These are phyloP conservation scores for Mycogona germanica DNA, from an alignment of 2,888 invertebrate genomes.

Conservation along the genomic window DNA sequence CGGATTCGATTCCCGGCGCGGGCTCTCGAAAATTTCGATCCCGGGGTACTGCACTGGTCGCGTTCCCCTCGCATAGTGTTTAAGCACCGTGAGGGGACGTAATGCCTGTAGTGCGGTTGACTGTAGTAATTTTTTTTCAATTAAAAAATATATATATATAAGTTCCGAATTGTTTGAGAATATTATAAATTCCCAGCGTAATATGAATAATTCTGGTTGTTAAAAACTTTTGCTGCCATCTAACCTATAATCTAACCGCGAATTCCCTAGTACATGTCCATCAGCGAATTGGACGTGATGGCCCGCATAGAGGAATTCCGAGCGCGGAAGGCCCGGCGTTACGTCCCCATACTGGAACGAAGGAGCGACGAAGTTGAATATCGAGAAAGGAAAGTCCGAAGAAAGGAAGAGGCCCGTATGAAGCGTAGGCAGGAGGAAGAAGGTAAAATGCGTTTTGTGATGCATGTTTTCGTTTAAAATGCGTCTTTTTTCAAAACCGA, in stretches of 20 bases:
- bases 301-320: constrained; percentile 26
- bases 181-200: neutral
- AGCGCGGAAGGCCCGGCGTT: constrained; percentile 26
- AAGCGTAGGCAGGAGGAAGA: constrained; percentile 32
- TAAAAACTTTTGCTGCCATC: neutral
- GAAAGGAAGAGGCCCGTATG: constrained; percentile 30
- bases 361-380: neutral
- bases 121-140: too few relatives aligned
- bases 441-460: too few relatives aligned
- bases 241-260: neutral
- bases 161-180: too few relatives aligned
- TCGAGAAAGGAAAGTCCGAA: neutral
- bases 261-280: constrained; percentile 22
- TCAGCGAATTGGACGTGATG: constrained; percentile 28
- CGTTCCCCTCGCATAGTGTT: too few relatives aligned
- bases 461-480: neutral
- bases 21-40: too few relatives aligned
- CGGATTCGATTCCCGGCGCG: too few relatives aligned
- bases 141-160: too few relatives aligned
- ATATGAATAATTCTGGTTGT: neutral
- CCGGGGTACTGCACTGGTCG: too few relatives aligned
- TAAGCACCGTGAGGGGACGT: too few relatives aligned
- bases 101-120: too few relatives aligned
- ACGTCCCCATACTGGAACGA: constrained; percentile 16
- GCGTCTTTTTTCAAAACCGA: too few relatives aligned